phyloP scores from a whole-genome alignment of 2,797 vertebrate genomes.

The Macropodus opercularis region DNA sequence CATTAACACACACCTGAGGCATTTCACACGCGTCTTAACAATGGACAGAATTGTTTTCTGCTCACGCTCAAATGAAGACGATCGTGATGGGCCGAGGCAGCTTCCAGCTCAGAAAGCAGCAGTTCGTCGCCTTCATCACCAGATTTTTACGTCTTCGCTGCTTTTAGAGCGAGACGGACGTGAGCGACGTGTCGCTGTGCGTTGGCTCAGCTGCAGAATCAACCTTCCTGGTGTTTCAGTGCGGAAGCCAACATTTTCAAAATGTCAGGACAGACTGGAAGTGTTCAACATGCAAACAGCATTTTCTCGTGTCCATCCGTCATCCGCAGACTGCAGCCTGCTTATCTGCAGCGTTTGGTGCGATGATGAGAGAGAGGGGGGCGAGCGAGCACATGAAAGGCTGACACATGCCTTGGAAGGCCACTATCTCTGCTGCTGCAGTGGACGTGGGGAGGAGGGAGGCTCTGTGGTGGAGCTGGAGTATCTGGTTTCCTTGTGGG shows the following conservation, averaged over 20 bases:
- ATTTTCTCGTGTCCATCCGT: slow-evolving; percentile 7
- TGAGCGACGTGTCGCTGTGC: too few relatives aligned
- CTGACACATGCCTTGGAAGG: slow-evolving; percentile 37
- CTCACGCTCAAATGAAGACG: too few relatives aligned
- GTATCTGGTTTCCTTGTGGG: slow-evolving; percentile 58
- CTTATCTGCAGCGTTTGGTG: slow-evolving; percentile 31
- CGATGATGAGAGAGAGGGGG: slow-evolving; percentile 16
- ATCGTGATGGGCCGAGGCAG: too few relatives aligned
- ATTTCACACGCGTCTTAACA: neutral
- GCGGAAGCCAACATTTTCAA: neutral
- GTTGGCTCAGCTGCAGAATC: too few relatives aligned
- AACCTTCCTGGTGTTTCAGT: too few relatives aligned
- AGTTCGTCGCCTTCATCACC: neutral
- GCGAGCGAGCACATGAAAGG: slow-evolving; percentile 15
- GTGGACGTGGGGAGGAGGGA: slow-evolving; percentile 35
- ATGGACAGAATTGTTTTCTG: neutral
- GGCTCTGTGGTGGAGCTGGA: slow-evolving; percentile 25
- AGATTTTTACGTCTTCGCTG: neutral
- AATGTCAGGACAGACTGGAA: neutral
- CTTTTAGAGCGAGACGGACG: too few relatives aligned
- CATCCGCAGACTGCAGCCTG: slow-evolving; percentile 11
- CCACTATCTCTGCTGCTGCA: slow-evolving; percentile 50
- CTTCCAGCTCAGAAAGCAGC: neutral
- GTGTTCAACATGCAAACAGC: neutral
- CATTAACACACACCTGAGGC: neutral